Conservation (phyloP, 2,113 vertebrate species). For the Caretta caretta region DNA sequence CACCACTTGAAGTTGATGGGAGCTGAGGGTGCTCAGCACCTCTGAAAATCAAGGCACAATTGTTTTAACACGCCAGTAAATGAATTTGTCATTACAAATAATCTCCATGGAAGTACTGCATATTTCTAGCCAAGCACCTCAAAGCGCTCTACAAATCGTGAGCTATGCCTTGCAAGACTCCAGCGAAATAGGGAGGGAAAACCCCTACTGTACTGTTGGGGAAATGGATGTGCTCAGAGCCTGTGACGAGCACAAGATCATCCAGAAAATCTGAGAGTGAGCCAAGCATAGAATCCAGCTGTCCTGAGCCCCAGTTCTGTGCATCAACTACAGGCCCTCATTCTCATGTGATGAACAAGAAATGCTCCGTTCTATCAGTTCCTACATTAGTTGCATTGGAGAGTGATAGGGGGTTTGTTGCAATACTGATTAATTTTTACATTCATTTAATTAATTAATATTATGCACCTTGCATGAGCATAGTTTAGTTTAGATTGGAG, state of each 20-base stretch:
- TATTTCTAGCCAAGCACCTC: not conserved
- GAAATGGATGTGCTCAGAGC: not conserved
- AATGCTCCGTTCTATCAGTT: not conserved
- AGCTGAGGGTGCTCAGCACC: not conserved
- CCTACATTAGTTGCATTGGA: not conserved
- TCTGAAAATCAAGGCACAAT: not conserved
- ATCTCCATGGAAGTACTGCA: not conserved
- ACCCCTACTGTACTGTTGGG: not conserved
- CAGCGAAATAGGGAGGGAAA: not conserved
- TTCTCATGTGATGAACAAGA: not conserved
- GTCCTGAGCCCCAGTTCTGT: not conserved
- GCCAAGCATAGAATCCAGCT: not conserved
- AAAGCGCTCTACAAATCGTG: not conserved
- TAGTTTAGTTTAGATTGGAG: too few species aligned
- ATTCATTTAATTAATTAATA: not conserved
- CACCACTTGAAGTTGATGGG: not conserved
- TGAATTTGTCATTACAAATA: not conserved
- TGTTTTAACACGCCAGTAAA: not conserved
- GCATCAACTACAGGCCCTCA: not conserved
- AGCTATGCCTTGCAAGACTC: not conserved
- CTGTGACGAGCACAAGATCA: accelerated
- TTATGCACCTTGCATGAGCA: not conserved
- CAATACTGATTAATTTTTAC: not conserved
- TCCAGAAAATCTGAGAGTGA: not conserved
- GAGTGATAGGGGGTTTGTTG: not conserved